Base-by-base conservation (phyloP, 2,797 vertebrate species). In the Molothrus ater region DNA sequence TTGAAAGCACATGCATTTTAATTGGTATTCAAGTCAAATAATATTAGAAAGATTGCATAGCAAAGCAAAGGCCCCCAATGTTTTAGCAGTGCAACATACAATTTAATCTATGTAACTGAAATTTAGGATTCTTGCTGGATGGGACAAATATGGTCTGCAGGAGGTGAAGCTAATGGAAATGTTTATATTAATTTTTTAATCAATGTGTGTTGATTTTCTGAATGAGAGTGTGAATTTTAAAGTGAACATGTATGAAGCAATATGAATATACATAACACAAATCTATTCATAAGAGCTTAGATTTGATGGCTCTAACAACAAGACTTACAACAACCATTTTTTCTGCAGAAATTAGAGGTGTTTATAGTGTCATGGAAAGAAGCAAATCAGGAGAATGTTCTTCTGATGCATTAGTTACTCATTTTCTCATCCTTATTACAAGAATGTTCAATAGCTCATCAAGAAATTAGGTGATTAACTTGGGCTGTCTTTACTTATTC, bases 331-430 rank as follows among this genome's bases (percentile, higher is more conserved):
- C 72, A 85, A 84, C 57, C 64, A 51, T 25, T 91, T 79, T 91
- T 96, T 86, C 87, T 82, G 85, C 76, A 96, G 97, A 96, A 95
- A 96, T 81, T 66, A 66, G 94, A 96, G 87, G 76, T 95, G 64
- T 90, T 95, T 78, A 81, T 71, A 95, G 61, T 81, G 60, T 56
- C 40, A 81, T 57, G 61, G n/a, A 94, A 91, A 90, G 80, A 94
- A 61, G 76, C 31, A 68, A 95, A 91, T 90, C 56, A 92, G 86
- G 57, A 66, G 29, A 48, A 56, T 74, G 20, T 75, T 79, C 25
- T 92, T 97, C 94, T 95, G 53, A 86, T 85, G 65, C 76, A 92
- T 78, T 72, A 72, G 85, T 91, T 94, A 65, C 74, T 90, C n/a
- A 63, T 88, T 57, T 93, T 95, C 75, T 96, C 43, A 86, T 94